Conservation (phyloP, 1,140 invertebrate species). For the Metopolophium dirhodum region DNA sequence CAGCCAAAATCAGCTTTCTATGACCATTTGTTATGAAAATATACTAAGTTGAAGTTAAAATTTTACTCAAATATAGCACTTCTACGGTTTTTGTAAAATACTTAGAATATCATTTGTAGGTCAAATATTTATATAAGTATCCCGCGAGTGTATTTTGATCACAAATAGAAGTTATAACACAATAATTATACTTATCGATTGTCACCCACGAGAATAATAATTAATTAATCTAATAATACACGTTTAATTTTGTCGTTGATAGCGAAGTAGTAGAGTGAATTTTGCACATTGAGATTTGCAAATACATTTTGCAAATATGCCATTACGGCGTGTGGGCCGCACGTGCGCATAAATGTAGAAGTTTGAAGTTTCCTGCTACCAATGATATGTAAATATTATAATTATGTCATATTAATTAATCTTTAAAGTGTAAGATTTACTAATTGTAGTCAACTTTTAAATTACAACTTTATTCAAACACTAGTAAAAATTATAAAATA, state of each 20-base stretch:
- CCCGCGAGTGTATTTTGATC: not conserved
- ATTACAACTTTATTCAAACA: no score
- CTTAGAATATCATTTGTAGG: no score
- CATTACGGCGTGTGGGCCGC: no score
- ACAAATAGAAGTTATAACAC: slow-evolving; percentile 10
- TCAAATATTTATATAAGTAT: not conserved
- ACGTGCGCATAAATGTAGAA: no score
- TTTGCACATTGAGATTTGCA: not conserved
- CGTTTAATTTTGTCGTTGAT: not conserved
- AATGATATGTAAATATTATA: no score
- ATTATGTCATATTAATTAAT: no score
- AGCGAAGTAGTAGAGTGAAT: not conserved
- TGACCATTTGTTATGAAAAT: not conserved
- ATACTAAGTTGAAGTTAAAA: not conserved
- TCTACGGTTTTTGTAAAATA: not conserved
- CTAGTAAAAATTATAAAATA: no score
- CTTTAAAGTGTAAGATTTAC: no score
- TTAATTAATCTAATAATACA: not conserved
- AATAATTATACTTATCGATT: not conserved
- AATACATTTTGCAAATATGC: not conserved
- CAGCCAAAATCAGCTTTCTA: not conserved
- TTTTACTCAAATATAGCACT: not conserved
- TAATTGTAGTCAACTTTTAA: no score
- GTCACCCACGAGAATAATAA: not conserved
- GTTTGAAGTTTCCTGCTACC: no score